These are phyloP conservation scores for Periplaneta americana DNA, from an alignment of 1,140 invertebrate species.

Conservation along the genomic window DNA sequence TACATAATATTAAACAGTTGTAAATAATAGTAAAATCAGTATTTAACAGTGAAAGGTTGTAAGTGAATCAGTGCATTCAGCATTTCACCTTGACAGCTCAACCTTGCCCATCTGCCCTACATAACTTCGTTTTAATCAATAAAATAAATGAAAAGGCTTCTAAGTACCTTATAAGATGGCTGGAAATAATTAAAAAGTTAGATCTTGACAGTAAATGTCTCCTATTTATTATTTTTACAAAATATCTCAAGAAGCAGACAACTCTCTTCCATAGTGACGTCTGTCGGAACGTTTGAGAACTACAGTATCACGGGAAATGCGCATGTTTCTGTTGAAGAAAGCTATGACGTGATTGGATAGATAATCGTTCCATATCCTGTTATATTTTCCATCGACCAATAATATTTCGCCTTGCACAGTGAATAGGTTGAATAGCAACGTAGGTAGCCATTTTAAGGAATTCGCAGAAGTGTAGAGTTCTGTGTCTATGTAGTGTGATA, in stretches of 20 bases:
- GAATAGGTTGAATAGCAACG: background rate
- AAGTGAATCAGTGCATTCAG: constrained; percentile 1
- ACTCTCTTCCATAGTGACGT: background rate
- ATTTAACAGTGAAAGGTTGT: constrained; percentile 1
- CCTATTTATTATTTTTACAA: background rate
- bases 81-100: constrained; percentile 1
- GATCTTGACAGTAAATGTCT: background rate
- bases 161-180: background rate
- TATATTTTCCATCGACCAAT: background rate
- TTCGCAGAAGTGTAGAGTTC: background rate
- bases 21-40: background rate
- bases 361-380: background rate
- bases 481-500: background rate
- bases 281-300: background rate
- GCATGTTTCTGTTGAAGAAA: background rate
- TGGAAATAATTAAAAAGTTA: background rate
- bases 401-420: background rate
- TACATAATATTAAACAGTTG: background rate
- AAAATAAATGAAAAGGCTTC: background rate
- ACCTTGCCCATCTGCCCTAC: background rate
- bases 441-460: constrained; percentile 3
- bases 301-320: background rate
- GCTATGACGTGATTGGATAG: background rate
- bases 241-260: background rate
- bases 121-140: background rate